Evolutionary conservation across 2,113 vertebrate species (phyloP), one percentile per base, ranked within the genome.

Genomic region (Neolamprologus ventralis): DNA sequence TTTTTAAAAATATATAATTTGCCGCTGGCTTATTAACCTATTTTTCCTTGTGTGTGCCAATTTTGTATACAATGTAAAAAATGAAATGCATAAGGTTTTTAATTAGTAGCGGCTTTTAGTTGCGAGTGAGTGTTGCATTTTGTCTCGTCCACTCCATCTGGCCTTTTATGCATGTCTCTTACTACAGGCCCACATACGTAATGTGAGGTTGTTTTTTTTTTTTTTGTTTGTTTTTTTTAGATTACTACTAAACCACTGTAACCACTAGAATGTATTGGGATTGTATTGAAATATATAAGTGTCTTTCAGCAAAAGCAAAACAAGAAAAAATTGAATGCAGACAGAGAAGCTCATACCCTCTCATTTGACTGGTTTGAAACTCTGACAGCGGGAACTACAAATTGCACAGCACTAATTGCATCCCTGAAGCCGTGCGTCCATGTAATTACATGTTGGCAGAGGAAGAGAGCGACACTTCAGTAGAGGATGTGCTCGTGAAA

Each of bases 261-360:
- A 97, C 96, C 96, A 95, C 96, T 97, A 97, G 96, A 97, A 97
- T 97, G 96, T 97, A 97, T 95, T 96, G 92, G 90, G 92, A 95
- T 96, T 89, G 91, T 95, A 95, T 96, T 57, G 84, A 94, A 89
- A 80, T 91, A 89, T 88, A 86, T 92, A 81, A 91, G 93, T 96
- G 96, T 97, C 95, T 97, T 96, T 95, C 86, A 94, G 88, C 87
- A 86, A 95, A 85, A 92, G 87, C 19, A 26, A 65, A 60, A 33
- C 28, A 35, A 68, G 35, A 55, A 57, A 37, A 88, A 75, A 93
- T 49, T 90, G 94, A 97, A 96, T 94, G 95, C 95, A 92, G 89
- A 95, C 93, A 35, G 65, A 95, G 86, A 94, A 92, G 53, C 84
- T 58, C 85, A 26, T 11, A 83, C 86, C 89, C 84, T 86, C 84